These are phyloP conservation scores for Odontocolon sp. DNA, from an alignment of 2,888 invertebrate genomes.

Conservation along the genomic window DNA sequence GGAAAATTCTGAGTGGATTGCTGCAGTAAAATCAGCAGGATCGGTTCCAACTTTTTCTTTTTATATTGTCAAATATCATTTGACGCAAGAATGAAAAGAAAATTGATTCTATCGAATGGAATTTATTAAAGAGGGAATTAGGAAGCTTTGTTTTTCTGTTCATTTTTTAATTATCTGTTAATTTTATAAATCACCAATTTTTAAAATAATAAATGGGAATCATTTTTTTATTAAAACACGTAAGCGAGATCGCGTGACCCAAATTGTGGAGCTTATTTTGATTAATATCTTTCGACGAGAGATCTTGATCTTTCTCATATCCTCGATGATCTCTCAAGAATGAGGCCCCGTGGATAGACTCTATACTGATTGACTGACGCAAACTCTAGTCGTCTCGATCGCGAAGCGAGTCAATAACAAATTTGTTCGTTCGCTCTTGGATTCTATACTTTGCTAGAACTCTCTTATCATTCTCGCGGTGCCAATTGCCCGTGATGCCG, in stretches of 20 bases:
- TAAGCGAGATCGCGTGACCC: neutral
- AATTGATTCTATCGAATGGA: neutral
- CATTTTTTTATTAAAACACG: neutral
- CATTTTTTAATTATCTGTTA: no score
- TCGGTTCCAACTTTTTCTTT: constrained; percentile 29
- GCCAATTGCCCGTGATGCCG: constrained; percentile 12
- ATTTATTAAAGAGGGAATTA: no score
- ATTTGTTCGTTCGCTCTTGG: neutral
- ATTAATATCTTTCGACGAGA: neutral
- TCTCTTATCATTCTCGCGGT: neutral
- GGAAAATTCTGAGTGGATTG: constrained; percentile 19
- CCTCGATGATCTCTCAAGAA: neutral
- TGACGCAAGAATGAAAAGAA: neutral
- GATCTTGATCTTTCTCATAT: constrained; percentile 9
- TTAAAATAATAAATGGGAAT: neutral
- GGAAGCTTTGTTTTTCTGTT: no score
- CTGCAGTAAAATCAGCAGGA: constrained; percentile 34
- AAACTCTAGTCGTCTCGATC: constrained; percentile 1
- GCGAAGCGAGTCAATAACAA: constrained; percentile 4
- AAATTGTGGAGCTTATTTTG: neutral
- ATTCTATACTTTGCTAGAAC: neutral
- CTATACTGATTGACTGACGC: constrained; percentile 18
- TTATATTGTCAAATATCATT: neutral
- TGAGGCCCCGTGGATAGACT: neutral
- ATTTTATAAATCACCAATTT: no score